Evolutionary conservation across 2,888 invertebrate species (phyloP), one percentile per base, ranked within the genome.

Genomic region (Drosophila cognata): DNA sequence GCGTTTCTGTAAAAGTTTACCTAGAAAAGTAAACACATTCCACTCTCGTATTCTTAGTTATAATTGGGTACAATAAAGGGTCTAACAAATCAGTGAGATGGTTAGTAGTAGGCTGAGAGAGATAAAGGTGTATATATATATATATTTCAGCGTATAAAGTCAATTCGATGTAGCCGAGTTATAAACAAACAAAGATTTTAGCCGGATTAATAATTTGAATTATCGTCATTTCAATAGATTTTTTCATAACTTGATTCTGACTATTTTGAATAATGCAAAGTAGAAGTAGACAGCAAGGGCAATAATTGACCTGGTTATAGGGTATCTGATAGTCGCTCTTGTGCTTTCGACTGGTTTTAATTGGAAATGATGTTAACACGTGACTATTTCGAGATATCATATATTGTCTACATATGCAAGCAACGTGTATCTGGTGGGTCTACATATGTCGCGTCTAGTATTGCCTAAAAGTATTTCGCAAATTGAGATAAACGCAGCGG

Each of bases 361-460:
- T 85, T 85, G 77, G 76, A 84, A 89, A 74, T 64, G 52, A 87
- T 85, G 85, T 85, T 89, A 87, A 89, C 85, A 88, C 77, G 82
- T 74, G 82, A 80, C 74, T 80, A 74, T 72, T 71, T 64, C n/a
- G 35, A 63, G 68, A 61, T 80, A 78, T 63, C 57, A 59, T 25
- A 59, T 25, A 56, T 51, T 61, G 65, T 46, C 48, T 31, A 70
- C 50, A 79, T 67, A 74, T 68, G 67, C 68, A 66, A 43, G 16
- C 51, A 46, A 43, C 28, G 25, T 60, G 51, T 61, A 71, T 57
- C 66, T 62, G 53, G 41, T 35, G 71, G 65, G 55, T 50, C 70
- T 69, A 71, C 74, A 80, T 57, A 71, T 81, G 73, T 82, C 71
- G 85, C 29, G 31, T 35, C 36, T 35, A 43, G 55, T 31, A 61